A percentile compares a stretch with the other conserved stretches of the same genome.
phyloP scores from a whole-genome alignment of 2,113 vertebrate genomes.

The Cebus imitator region DNA sequence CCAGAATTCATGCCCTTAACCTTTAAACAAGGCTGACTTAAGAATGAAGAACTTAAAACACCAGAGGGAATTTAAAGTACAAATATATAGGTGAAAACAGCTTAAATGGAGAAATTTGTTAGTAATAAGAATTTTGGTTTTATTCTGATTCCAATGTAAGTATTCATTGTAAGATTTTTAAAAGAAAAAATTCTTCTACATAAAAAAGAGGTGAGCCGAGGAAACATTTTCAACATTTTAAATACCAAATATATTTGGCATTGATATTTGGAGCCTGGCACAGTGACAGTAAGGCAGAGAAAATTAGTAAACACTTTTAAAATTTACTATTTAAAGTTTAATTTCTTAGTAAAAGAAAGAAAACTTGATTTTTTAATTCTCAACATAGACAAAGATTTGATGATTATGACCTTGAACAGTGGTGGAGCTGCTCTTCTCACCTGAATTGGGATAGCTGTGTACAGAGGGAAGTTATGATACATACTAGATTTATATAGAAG shows the following conservation, averaged over 20 bases:
- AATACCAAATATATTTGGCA: not conserved
- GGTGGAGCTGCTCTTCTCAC: not conserved
- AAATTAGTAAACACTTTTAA: not conserved
- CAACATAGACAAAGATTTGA: not conserved
- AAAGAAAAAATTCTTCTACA: not conserved
- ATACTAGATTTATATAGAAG: not conserved
- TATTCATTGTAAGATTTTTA: conserved; percentile 39
- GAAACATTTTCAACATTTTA: not conserved
- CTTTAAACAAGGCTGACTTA: not conserved
- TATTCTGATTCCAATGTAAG: conserved; percentile 27
- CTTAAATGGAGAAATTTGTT: not conserved
- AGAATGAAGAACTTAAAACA: not conserved
- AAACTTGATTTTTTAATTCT: not conserved
- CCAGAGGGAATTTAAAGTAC: not conserved
- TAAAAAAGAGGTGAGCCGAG: not conserved
- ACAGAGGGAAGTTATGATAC: not conserved
- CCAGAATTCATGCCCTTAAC: not conserved
- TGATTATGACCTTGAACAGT: not conserved
- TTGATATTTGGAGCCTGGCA: not conserved
- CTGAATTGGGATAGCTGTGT: not conserved
- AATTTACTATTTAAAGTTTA: not conserved
- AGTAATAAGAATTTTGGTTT: not conserved
- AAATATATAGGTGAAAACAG: not conserved
- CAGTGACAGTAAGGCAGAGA: not conserved
- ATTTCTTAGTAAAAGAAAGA: conserved; percentile 36